Evolutionary conservation across 2,797 vertebrate genomes (phyloP).

Genomic region (Taeniopygia guttata): DNA sequence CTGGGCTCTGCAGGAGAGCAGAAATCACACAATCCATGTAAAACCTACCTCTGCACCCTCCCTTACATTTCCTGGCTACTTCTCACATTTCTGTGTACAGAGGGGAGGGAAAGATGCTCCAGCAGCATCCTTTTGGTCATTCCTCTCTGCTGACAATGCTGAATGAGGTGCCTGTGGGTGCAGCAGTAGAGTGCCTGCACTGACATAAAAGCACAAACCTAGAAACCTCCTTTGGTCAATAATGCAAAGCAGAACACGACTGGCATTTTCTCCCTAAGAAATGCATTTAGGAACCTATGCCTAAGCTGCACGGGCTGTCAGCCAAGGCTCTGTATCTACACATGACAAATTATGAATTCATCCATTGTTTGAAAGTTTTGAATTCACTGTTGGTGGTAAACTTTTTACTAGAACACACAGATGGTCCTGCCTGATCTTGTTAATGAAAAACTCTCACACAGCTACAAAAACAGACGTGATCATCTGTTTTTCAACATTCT

Average conservation of each 20-base stretch:
- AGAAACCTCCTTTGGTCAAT: background rate
- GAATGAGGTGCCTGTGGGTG: background rate
- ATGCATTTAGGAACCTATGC: conserved; percentile 1
- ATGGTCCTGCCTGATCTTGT: conserved; percentile 84
- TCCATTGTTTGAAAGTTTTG: conserved; percentile 68
- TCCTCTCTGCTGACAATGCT: background rate
- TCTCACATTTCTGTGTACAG: fast-evolving
- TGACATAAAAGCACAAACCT: background rate
- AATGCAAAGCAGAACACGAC: background rate
- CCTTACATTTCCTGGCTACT: background rate
- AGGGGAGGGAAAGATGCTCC: background rate
- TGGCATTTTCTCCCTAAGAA: background rate
- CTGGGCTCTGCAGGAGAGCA: background rate
- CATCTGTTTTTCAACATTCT: conserved; percentile 81
- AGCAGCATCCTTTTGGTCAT: background rate
- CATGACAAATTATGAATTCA: conserved; percentile 24
- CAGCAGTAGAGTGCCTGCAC: background rate
- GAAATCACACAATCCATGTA: background rate
- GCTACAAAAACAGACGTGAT: conserved; percentile 81
- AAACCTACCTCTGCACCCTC: background rate
- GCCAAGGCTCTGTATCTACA: conserved; percentile 4
- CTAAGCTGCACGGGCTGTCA: conserved; percentile 18
- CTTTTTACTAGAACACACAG: conserved; percentile 81
- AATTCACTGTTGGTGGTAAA: conserved; percentile 74
- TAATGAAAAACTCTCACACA: conserved; percentile 84